phyloP scores from a whole-genome alignment of 2,888 invertebrate species.

The Hypsopygia costalis region DNA sequence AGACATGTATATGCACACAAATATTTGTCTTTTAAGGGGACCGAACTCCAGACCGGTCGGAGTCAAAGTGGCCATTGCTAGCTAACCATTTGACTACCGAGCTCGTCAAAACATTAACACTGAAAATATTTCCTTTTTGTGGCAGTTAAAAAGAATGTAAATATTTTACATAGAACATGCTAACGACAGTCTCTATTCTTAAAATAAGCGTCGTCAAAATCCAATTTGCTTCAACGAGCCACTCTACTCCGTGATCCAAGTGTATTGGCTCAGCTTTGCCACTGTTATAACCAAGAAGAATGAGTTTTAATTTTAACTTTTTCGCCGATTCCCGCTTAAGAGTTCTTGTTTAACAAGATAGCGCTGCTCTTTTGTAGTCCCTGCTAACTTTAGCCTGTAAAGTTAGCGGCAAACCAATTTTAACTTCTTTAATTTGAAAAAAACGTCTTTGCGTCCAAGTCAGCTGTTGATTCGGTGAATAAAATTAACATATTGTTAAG shows the following conservation, averaged over 20 bases:
- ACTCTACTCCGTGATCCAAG: neutral
- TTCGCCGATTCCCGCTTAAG: slow-evolving; percentile 49
- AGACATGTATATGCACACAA: too few relatives aligned
- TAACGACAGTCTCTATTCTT: slow-evolving; percentile 2
- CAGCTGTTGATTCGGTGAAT: slow-evolving; percentile 15
- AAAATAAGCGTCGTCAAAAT: slow-evolving; percentile 4
- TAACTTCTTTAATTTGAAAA: slow-evolving; percentile 55
- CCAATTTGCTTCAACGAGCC: slow-evolving; percentile 2
- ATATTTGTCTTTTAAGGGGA: too few relatives aligned
- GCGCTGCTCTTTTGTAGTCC: slow-evolving; percentile 52
- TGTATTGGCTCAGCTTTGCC: slow-evolving; percentile 13
- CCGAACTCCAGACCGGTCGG: too few relatives aligned
- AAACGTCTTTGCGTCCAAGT: slow-evolving; percentile 35
- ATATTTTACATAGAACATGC: too few relatives aligned
- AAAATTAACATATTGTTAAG: too few relatives aligned
- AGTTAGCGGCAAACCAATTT: slow-evolving; percentile 40
- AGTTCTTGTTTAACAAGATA: slow-evolving; percentile 61
- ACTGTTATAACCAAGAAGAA: slow-evolving; percentile 39
- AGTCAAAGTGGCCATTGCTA: too few relatives aligned
- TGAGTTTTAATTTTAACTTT: slow-evolving; percentile 66
- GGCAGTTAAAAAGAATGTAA: too few relatives aligned
- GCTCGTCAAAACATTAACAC: too few relatives aligned
- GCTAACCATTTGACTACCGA: too few relatives aligned
- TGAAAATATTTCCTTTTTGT: too few relatives aligned
- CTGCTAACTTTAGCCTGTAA: slow-evolving; percentile 38